Conservation (phyloP, 2,888 invertebrate genomes). For the Omphaloscelis lunosa region DNA sequence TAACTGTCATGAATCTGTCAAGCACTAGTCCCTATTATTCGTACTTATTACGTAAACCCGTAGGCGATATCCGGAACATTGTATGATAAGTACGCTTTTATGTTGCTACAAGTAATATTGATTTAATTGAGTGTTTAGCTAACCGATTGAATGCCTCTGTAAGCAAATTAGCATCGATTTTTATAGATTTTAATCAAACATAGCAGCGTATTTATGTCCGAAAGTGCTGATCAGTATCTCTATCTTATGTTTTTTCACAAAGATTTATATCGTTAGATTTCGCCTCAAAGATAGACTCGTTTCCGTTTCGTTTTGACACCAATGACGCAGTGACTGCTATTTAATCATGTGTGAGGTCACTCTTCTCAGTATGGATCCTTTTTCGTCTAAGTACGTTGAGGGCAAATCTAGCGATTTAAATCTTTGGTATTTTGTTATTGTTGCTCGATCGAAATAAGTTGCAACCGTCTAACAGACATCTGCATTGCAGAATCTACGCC, state of each 20-base stretch:
- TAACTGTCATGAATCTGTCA: background rate
- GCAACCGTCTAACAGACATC: background rate
- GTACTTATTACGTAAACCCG: constrained; percentile 23
- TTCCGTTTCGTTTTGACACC: no score
- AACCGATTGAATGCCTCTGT: background rate
- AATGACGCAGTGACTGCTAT: no score
- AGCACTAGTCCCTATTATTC: constrained; percentile 24
- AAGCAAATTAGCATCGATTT: background rate
- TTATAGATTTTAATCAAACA: background rate
- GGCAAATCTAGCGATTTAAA: background rate
- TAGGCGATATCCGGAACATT: constrained; percentile 27
- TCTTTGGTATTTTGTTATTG: background rate
- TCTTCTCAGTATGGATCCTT: background rate
- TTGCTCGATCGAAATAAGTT: background rate
- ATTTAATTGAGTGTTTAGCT: constrained; percentile 12
- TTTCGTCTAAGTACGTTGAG: background rate
- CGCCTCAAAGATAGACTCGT: no score
- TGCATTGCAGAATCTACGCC: background rate
- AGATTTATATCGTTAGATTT: no score
- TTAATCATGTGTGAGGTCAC: background rate
- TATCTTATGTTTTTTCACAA: no score
- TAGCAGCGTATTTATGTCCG: background rate
- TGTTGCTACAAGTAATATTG: background rate
- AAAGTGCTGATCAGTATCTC: background rate
- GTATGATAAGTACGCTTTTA: constrained; percentile 40